Conservation (phyloP, 2,113 vertebrate genomes). For the Callipepla squamata region DNA sequence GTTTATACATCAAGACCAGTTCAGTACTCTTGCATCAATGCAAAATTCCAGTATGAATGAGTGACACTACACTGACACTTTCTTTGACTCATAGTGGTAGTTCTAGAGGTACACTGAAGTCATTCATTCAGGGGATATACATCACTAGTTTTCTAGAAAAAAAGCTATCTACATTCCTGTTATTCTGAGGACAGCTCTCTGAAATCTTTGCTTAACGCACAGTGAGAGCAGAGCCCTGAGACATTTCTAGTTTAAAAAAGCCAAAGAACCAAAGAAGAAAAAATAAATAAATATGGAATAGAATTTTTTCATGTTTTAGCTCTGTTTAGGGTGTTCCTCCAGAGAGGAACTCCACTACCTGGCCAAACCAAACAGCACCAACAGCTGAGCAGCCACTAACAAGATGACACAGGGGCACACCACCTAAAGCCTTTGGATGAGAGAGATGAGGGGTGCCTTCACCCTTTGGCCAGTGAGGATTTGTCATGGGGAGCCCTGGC, state of each 20-base stretch:
- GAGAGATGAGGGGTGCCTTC: neutral
- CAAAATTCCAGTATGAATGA: neutral
- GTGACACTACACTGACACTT: neutral
- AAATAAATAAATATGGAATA: neutral
- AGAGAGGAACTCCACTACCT: neutral
- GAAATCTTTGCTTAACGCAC: neutral
- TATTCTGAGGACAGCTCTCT: neutral
- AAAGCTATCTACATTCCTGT: neutral
- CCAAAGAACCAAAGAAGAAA: neutral
- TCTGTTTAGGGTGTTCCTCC: neutral
- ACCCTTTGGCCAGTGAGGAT: neutral
- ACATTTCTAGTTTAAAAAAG: neutral
- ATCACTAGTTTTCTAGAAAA: neutral
- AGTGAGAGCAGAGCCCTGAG: neutral
- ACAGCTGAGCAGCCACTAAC: neutral
- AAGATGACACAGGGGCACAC: neutral
- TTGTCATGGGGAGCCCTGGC: neutral
- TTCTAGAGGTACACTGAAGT: neutral
- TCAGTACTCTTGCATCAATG: neutral
- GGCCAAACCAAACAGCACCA: neutral
- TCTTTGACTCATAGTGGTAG: neutral
- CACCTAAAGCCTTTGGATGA: neutral
- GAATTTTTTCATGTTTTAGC: neutral
- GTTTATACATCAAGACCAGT: neutral
- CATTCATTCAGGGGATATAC: neutral